Evolutionary conservation across 2,113 vertebrate genomes (phyloP).

Genomic region (Corythoichthys haematopterus): DNA sequence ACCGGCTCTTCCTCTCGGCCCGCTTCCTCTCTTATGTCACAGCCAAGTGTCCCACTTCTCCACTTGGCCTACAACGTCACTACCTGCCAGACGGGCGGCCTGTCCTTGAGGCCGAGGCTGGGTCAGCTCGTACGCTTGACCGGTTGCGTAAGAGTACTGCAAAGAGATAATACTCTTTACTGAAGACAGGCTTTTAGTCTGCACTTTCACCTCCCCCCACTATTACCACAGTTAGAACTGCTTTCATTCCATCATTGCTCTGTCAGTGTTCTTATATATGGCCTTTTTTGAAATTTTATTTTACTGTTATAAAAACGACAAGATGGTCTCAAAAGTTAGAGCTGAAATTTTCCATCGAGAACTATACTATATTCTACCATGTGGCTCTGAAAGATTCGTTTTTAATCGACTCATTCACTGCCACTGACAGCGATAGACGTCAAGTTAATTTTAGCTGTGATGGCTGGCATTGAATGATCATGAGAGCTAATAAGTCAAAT

Average conservation of each 20-base stretch:
- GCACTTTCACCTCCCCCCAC: slow-evolving; percentile 53
- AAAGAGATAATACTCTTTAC: slow-evolving; percentile 59
- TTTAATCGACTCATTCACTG: too few species aligned
- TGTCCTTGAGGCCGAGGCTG: slow-evolving; percentile 8
- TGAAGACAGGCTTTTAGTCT: slow-evolving; percentile 41
- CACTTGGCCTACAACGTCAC: slow-evolving; percentile 5
- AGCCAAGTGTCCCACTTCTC: slow-evolving; percentile 48
- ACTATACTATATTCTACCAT: too few species aligned
- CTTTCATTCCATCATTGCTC: not conserved
- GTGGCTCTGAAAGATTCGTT: too few species aligned
- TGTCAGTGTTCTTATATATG: not conserved
- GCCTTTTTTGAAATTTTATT: not conserved
- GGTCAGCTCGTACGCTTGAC: slow-evolving; percentile 21
- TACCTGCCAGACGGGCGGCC: slow-evolving; percentile 28
- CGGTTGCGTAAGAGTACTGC: slow-evolving; percentile 55
- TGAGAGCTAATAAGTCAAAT: too few species aligned
- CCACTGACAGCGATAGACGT: too few species aligned
- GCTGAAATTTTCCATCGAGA: too few species aligned
- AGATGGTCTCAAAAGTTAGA: not conserved
- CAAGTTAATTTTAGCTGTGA: too few species aligned
- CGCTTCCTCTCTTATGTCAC: slow-evolving; percentile 48
- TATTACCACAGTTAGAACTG: slow-evolving; percentile 38
- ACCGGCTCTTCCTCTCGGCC: slow-evolving; percentile 46
- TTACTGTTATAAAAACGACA: not conserved
- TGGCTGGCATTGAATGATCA: too few species aligned